A percentile compares a stretch with the other conserved stretches of the same genome.
These are phyloP conservation scores for Germaria angustata DNA, from an alignment of 2,888 invertebrate genomes.

Conservation along the genomic window DNA sequence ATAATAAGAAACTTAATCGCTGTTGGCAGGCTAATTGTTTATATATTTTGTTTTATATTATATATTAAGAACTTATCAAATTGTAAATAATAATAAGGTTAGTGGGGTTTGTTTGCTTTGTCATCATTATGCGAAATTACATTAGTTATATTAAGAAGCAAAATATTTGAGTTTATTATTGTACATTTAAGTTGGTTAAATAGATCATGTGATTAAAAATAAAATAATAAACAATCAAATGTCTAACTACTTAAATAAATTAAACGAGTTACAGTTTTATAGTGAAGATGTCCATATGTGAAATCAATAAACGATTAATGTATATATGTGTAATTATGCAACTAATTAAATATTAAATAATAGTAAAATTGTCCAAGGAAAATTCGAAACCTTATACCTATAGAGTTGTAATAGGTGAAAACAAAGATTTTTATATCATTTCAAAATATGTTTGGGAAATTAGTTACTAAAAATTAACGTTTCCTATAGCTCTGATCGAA, in stretches of 20 bases:
- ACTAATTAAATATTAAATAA: background rate
- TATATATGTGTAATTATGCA: background rate
- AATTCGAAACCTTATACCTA: conserved; percentile 20
- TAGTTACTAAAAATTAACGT: background rate
- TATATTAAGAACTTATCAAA: background rate
- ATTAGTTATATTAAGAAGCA: background rate
- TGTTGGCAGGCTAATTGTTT: background rate
- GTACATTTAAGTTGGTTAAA: conserved; percentile 48
- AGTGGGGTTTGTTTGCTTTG: conserved; percentile 2
- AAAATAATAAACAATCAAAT: conserved; percentile 12
- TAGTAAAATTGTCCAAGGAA: background rate
- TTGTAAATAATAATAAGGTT: background rate
- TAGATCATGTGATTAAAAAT: background rate
- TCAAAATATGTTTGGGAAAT: background rate
- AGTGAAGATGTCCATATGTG: background rate
- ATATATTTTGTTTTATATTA: background rate
- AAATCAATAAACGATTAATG: background rate
- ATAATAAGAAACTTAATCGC: background rate
- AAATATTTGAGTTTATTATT: conserved; percentile 56
- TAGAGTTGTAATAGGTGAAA: background rate
- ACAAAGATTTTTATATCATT: background rate
- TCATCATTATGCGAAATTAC: background rate
- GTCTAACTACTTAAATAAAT: conserved; percentile 33
- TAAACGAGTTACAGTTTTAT: background rate
- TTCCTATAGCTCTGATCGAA: conserved; percentile 30